Conservation (phyloP, 2,888 invertebrate species). For the Tuberolachnus salignus region DNA sequence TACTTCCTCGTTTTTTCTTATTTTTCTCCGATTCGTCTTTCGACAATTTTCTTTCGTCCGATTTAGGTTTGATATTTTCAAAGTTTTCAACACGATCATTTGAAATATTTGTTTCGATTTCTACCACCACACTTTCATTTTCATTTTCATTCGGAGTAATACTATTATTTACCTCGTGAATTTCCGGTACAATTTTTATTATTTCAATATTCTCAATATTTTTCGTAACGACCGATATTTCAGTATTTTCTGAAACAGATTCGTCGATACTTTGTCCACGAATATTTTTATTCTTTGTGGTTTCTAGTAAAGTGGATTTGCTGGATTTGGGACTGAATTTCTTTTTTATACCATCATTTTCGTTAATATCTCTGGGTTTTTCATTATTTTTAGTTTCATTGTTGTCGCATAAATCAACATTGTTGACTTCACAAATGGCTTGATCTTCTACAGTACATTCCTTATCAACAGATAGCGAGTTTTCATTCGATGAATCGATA, state of each 20-base stretch:
- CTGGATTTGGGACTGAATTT: constrained; percentile 24
- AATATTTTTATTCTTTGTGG: constrained; percentile 57
- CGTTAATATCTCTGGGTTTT: not conserved
- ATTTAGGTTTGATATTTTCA: not conserved
- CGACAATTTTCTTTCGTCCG: not conserved
- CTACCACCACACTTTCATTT: constrained; percentile 47
- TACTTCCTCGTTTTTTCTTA: not conserved
- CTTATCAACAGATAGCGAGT: not conserved
- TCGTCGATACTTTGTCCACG: not conserved
- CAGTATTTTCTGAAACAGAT: not conserved
- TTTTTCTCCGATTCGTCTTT: not conserved
- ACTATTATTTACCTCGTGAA: constrained; percentile 55
- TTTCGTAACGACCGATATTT: too few relatives aligned
- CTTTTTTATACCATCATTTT: constrained; percentile 25
- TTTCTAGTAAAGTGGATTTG: constrained; percentile 53
- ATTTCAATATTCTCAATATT: not conserved
- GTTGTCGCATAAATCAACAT: not conserved
- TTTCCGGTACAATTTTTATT: constrained; percentile 5
- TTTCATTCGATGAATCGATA: not conserved
- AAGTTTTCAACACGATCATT: not conserved
- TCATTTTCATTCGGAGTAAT: constrained; percentile 57
- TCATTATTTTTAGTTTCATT: not conserved
- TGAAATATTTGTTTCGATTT: constrained; percentile 37
- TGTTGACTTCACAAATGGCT: not conserved
- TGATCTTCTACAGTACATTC: not conserved